These are phyloP conservation scores for Poecilia velifera DNA, from an alignment of 2,797 vertebrate species.

Conservation along the genomic window DNA sequence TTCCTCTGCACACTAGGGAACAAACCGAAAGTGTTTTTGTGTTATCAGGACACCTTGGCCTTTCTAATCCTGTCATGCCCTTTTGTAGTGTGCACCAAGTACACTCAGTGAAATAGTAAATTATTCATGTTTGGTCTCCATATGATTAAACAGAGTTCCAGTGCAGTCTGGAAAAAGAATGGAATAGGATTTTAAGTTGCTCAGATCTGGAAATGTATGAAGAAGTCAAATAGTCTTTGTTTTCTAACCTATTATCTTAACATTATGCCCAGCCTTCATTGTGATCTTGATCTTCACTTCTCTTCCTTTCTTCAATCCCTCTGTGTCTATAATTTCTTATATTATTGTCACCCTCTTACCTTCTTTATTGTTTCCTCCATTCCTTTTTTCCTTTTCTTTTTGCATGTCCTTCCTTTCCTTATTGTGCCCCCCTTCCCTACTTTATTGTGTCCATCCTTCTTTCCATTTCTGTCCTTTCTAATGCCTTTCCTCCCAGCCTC, in stretches of 20 bases:
- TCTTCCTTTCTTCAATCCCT: not conserved
- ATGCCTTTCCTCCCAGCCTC: not conserved
- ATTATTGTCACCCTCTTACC: not conserved
- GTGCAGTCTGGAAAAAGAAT: not conserved
- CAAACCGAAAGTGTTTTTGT: conserved; percentile 17
- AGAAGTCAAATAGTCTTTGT: not conserved
- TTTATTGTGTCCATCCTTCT: not conserved
- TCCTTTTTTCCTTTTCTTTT: not conserved
- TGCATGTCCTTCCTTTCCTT: not conserved
- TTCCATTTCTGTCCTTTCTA: not conserved
- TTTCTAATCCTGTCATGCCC: not conserved
- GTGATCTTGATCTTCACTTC: not conserved
- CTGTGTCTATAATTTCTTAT: not conserved
- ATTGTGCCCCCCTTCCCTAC: not conserved
- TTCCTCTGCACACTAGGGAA: conserved; percentile 13
- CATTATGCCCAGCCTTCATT: not conserved
- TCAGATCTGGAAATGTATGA: not conserved
- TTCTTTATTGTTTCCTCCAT: not conserved
- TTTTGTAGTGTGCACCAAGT: not conserved
- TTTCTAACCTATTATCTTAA: not conserved
- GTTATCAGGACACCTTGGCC: conserved; percentile 13
- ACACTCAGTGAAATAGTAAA: not conserved
- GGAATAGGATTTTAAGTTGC: not conserved
- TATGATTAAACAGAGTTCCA: not conserved
- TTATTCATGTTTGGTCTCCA: not conserved